Percentiles rank a stretch among this genome's conserved stretches.
phyloP scores from a whole-genome alignment of 2,888 invertebrate genomes.

The Mesorhabditis spiculigera region DNA sequence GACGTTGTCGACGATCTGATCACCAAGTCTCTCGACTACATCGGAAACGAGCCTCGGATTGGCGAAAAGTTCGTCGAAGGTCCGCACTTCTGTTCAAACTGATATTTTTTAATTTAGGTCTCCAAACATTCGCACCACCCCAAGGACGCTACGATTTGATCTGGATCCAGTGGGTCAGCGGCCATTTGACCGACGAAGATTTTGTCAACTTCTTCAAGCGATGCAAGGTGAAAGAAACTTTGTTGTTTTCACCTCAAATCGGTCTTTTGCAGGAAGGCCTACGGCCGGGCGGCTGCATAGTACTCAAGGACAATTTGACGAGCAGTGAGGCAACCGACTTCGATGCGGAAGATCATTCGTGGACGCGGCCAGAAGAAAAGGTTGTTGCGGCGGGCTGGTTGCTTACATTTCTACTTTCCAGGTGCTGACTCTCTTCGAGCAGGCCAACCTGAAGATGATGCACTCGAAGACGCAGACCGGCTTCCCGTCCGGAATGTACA shows the following conservation, averaged over 20 bases:
- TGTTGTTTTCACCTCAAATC: slow-evolving; percentile 8
- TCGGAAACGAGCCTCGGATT: slow-evolving; percentile 32
- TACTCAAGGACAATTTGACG: slow-evolving; percentile 90
- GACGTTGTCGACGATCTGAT: slow-evolving; percentile 49
- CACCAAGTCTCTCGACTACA: slow-evolving; percentile 37
- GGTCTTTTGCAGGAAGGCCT: slow-evolving; percentile 34
- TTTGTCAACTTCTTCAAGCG: slow-evolving; percentile 69
- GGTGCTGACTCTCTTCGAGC: slow-evolving; percentile 67
- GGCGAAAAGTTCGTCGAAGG: slow-evolving; percentile 60
- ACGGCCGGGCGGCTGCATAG: slow-evolving; percentile 74
- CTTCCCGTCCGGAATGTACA: slow-evolving; percentile 78
- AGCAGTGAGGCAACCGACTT: slow-evolving; percentile 62
- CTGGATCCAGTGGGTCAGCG: slow-evolving; percentile 95
- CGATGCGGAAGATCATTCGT: slow-evolving; percentile 83
- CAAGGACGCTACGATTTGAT: slow-evolving; percentile 79
- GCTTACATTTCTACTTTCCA: slow-evolving; percentile 5
- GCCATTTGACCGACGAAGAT: slow-evolving; percentile 80
- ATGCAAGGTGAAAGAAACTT: slow-evolving; percentile 59
- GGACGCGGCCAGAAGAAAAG: slow-evolving; percentile 75
- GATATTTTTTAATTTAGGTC: slow-evolving; percentile 24
- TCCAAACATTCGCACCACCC: slow-evolving; percentile 76
- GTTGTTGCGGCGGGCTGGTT: slow-evolving; percentile 60
- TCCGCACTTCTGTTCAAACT: neutral
- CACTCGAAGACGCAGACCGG: slow-evolving; percentile 73
- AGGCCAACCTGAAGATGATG: slow-evolving; percentile 73